A percentile compares a stretch with the other conserved stretches of the same genome.
These are phyloP conservation scores for Pseudorasbora parva DNA, from an alignment of 2,113 vertebrate species.

Conservation along the genomic window DNA sequence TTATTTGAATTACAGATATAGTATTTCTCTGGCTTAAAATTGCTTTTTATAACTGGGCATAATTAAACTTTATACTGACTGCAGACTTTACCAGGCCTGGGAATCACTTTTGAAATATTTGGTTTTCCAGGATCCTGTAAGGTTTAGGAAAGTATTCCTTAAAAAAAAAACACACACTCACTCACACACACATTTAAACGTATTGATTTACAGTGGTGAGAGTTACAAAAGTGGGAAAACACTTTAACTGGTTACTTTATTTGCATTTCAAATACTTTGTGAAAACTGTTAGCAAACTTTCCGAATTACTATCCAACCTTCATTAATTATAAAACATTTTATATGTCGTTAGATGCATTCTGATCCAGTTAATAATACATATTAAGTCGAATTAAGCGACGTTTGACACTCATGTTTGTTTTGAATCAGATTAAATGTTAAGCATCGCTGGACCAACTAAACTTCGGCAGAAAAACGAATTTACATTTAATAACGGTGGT, in stretches of 20 bases:
- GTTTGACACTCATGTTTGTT: constrained; percentile 3
- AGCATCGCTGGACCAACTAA: neutral
- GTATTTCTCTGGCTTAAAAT: neutral
- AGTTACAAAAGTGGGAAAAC: neutral
- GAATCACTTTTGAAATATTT: constrained; percentile 1
- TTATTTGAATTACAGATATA: neutral
- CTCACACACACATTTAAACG: neutral
- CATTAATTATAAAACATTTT: neutral
- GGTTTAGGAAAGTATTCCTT: neutral
- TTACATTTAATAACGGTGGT: neutral
- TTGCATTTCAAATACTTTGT: neutral
- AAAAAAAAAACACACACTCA: too few relatives aligned
- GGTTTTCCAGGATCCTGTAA: neutral
- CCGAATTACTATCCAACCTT: neutral
- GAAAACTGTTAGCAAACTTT: neutral
- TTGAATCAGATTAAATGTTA: constrained; percentile 2
- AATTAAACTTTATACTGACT: neutral
- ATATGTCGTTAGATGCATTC: neutral
- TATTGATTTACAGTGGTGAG: neutral
- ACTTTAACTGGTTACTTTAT: neutral
- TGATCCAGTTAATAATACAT: neutral
- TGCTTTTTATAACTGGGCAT: neutral
- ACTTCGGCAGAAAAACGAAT: neutral
- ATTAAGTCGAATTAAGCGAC: neutral
- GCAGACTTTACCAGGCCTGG: neutral